Conservation (phyloP, 2,113 vertebrate species). For the Corynorhinus townsendii region DNA sequence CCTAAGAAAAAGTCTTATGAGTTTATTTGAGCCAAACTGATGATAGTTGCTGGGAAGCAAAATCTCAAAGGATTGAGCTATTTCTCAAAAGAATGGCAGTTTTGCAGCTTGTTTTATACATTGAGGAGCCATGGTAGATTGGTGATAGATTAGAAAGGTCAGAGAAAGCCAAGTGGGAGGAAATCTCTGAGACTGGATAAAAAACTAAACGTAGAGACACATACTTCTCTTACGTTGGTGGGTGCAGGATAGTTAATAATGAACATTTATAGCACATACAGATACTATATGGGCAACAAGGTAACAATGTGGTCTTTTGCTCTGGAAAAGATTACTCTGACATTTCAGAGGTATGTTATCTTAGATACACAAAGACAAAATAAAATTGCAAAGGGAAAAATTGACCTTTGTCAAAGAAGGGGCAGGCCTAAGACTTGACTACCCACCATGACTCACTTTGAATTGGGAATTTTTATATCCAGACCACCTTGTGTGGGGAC, state of each 20-base stretch:
- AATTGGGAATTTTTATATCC: background rate
- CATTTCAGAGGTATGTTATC: background rate
- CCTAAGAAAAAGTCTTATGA: background rate
- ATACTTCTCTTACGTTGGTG: background rate
- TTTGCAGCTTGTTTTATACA: background rate
- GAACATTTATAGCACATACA: background rate
- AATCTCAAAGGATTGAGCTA: background rate
- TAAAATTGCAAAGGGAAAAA: background rate
- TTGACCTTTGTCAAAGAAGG: too few relatives aligned
- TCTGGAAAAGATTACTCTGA: background rate
- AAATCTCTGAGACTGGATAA: background rate
- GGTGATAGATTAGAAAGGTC: background rate
- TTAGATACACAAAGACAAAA: background rate
- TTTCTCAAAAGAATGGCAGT: too few relatives aligned
- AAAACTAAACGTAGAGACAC: background rate
- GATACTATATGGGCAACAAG: background rate
- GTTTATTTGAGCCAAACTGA: background rate
- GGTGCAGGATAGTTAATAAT: background rate
- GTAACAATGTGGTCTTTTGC: background rate
- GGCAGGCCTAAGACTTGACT: background rate
- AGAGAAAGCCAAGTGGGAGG: background rate
- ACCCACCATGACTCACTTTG: background rate
- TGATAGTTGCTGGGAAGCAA: background rate
- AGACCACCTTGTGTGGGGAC: background rate
- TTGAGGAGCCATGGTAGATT: background rate